A percentile compares a stretch with the other conserved stretches of the same genome.
phyloP scores from a whole-genome alignment of 1,140 invertebrate genomes.

The Drosophila lacertosa region DNA sequence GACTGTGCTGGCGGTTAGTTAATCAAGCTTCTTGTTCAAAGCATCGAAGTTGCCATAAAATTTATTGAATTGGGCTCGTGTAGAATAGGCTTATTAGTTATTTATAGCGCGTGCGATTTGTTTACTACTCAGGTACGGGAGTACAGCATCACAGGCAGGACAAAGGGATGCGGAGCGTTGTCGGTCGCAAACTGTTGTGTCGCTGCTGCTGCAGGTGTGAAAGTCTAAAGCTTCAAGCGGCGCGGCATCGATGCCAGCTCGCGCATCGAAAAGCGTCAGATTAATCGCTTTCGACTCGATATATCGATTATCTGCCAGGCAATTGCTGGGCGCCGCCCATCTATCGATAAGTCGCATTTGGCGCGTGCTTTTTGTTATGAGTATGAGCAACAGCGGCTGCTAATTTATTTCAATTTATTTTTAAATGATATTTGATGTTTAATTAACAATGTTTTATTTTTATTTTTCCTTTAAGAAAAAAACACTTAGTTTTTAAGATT shows the following conservation, averaged over 20 bases:
- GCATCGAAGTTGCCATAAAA: neutral
- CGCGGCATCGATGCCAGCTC: neutral
- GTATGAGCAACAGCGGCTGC: slow-evolving; percentile 33
- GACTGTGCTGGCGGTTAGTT: neutral
- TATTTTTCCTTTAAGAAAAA: slow-evolving; percentile 73
- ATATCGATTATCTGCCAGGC: neutral
- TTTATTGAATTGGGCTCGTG: neutral
- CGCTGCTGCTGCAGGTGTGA: neutral
- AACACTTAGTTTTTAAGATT: slow-evolving; percentile 79
- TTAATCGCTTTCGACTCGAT: slow-evolving; percentile 1
- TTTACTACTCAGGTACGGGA: slow-evolving; percentile 34
- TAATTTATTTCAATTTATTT: slow-evolving; percentile 70
- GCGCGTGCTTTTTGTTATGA: slow-evolving; percentile 21
- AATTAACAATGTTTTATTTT: slow-evolving; percentile 76
- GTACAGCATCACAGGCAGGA: slow-evolving; percentile 28
- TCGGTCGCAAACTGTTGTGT: slow-evolving; percentile 13
- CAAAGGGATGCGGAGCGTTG: slow-evolving; percentile 31
- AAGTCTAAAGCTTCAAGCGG: slow-evolving; percentile 24
- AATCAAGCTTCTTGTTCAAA: neutral
- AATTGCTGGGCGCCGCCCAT: neutral
- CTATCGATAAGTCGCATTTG: slow-evolving; percentile 13
- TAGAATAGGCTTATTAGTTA: neutral
- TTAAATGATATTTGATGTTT: slow-evolving; percentile 79
- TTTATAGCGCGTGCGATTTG: slow-evolving; percentile 40
- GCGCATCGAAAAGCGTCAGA: slow-evolving; percentile 14